These are phyloP conservation scores for Portunus trituberculatus DNA, from an alignment of 1,140 invertebrate species.

Conservation along the genomic window DNA sequence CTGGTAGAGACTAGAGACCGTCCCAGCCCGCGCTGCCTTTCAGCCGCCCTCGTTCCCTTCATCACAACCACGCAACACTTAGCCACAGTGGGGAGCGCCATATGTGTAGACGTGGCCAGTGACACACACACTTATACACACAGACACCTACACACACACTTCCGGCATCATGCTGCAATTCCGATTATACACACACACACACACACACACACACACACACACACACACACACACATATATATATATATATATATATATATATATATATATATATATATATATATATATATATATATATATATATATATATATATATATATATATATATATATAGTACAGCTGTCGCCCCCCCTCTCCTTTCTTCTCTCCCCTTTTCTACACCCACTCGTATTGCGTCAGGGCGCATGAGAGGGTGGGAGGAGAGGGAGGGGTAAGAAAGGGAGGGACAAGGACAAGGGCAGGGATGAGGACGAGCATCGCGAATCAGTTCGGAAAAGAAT, in stretches of 20 bases:
- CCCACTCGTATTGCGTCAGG: constrained; percentile 23
- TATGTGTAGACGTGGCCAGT: background rate
- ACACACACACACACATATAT: background rate
- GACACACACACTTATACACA: background rate
- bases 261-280: background rate
- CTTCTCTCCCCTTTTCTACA: constrained; percentile 31
- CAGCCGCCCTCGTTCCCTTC: background rate
- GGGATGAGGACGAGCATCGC: background rate
- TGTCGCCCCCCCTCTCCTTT: background rate
- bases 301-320: background rate
- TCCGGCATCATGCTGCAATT: background rate
- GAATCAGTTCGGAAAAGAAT: background rate
- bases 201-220: background rate
- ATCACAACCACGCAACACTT: background rate
- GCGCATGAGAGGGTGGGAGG: background rate
- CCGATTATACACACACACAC: background rate
- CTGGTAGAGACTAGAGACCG: background rate
- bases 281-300: background rate
- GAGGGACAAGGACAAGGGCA: background rate
- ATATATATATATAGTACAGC: background rate
- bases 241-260: background rate
- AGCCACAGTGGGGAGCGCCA: background rate
- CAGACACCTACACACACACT: background rate
- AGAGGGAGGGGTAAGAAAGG: background rate
- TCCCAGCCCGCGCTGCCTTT: background rate